A percentile compares a stretch with the other conserved stretches of the same genome.
Evolutionary conservation across 2,888 invertebrate genomes (phyloP).

Genomic region (Lycocerus yunnanus): DNA sequence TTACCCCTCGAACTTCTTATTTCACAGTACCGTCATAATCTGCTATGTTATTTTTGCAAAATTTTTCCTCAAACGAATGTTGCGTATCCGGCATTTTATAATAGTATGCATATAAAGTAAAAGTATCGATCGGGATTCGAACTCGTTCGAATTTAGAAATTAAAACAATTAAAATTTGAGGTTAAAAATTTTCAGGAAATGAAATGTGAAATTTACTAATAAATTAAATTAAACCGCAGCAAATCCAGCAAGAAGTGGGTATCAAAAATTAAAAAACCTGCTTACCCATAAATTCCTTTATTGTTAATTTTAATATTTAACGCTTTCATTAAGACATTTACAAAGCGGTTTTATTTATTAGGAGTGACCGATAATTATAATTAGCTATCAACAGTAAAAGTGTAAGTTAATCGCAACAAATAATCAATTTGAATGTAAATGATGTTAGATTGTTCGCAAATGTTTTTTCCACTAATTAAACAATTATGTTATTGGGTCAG

Average conservation of each 20-base stretch:
- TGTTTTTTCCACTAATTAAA: neutral
- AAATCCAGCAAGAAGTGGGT: neutral
- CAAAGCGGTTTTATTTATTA: neutral
- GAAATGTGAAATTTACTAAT: neutral
- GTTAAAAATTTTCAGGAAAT: neutral
- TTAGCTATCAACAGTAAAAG: neutral
- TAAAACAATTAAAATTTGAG: neutral
- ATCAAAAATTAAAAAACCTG: neutral
- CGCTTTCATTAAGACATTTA: neutral
- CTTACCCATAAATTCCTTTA: neutral
- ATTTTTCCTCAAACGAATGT: too few relatives aligned
- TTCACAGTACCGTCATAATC: too few relatives aligned
- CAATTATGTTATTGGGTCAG: slow-evolving; percentile 2
- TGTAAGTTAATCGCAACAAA: neutral
- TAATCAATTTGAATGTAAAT: neutral
- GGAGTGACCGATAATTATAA: neutral
- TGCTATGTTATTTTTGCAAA: too few relatives aligned
- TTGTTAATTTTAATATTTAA: neutral
- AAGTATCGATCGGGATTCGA: too few relatives aligned
- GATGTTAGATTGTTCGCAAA: neutral
- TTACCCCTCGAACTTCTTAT: too few relatives aligned
- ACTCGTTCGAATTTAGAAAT: neutral
- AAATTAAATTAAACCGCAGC: neutral
- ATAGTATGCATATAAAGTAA: too few relatives aligned
- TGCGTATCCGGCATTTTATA: too few relatives aligned